Conservation (phyloP, 2,797 vertebrate species). For the Lophotriccus pileatus region DNA sequence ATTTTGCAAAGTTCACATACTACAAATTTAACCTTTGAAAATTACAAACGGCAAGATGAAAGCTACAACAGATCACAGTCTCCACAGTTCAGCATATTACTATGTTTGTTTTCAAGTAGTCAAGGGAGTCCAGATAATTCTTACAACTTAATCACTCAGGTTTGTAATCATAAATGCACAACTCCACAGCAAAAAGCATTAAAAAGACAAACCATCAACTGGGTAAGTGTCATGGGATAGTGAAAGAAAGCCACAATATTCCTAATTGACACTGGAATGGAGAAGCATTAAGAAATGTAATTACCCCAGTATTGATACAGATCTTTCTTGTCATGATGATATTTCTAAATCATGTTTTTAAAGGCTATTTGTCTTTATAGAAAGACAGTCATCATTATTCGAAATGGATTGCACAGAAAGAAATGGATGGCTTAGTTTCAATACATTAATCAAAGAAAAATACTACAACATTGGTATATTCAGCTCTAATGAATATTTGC, state of each 20-base stretch:
- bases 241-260: constrained; percentile 4
- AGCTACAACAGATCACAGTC: not conserved
- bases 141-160: not conserved
- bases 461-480: not conserved
- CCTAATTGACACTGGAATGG: not conserved
- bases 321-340: not conserved
- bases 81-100: not conserved
- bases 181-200: not conserved
- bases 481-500: not conserved
- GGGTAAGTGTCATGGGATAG: not conserved
- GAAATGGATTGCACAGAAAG: not conserved
- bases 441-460: not conserved
- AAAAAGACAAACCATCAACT: not conserved
- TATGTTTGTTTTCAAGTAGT: not conserved
- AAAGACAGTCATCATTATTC: not conserved
- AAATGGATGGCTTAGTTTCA: not conserved
- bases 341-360: not conserved
- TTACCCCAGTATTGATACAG: not conserved
- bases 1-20: not conserved
- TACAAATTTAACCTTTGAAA: not conserved
- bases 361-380: not conserved
- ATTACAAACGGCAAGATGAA: not conserved
- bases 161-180: not conserved
- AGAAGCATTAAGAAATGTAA: constrained; percentile 53
- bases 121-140: not conserved